Evolutionary conservation across 2,797 vertebrate species (phyloP).

Genomic region (Arnoldichthys spilopterus): DNA sequence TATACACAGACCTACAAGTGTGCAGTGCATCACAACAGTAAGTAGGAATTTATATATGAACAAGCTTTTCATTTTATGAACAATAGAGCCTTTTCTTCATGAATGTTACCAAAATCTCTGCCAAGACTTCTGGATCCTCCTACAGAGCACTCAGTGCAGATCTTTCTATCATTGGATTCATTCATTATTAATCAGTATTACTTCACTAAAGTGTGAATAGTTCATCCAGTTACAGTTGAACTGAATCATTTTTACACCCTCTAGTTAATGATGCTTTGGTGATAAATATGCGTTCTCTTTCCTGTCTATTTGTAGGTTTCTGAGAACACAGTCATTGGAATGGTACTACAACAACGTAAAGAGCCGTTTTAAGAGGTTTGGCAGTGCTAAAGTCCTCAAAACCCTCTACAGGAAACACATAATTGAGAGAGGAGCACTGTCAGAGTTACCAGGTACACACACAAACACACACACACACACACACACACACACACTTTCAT

Average conservation of each 20-base stretch:
- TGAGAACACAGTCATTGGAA: constrained; percentile 92
- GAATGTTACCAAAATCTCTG: too few species aligned
- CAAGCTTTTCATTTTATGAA: too few species aligned
- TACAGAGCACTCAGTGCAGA: too few species aligned
- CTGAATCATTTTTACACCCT: background rate
- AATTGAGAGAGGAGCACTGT: constrained; percentile 83
- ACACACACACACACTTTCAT: background rate
- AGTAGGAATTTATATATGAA: too few species aligned
- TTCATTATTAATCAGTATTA: too few species aligned
- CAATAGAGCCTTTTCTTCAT: too few species aligned
- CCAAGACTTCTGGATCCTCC: too few species aligned
- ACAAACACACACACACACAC: constrained; percentile 13
- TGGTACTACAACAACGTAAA: constrained; percentile 98
- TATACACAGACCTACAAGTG: too few species aligned
- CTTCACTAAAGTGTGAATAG: too few species aligned
- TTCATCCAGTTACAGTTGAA: background rate
- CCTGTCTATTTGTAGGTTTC: constrained; percentile 75
- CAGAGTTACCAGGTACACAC: constrained; percentile 84
- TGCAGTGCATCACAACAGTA: too few species aligned
- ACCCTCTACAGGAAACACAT: constrained; percentile 93
- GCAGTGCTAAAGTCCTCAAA: constrained; percentile 96
- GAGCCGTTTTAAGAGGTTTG: constrained; percentile 95
- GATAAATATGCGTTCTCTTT: background rate
- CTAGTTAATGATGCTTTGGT: background rate
- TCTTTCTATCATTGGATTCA: too few species aligned